Evolutionary conservation across 2,113 vertebrate genomes (phyloP).

Genomic region (Pteronura brasiliensis): DNA sequence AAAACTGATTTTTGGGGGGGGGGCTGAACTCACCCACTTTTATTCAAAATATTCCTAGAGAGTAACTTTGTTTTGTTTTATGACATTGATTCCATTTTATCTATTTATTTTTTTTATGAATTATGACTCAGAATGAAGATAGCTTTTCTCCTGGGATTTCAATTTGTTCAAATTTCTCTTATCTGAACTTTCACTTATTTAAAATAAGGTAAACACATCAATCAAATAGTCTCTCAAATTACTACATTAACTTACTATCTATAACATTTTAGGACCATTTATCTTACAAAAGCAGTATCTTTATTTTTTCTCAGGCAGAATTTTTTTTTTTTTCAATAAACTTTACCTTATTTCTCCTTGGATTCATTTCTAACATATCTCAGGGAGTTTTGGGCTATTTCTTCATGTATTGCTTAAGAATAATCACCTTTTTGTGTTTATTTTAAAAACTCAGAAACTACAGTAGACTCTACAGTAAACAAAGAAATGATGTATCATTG

Average conservation of each 20-base stretch:
- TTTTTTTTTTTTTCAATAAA: not conserved
- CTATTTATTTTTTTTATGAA: not conserved
- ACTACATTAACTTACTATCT: not conserved
- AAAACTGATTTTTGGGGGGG: conserved; percentile 55
- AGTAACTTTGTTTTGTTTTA: conserved; percentile 40
- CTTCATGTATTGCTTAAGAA: not conserved
- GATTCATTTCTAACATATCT: not conserved
- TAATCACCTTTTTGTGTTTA: not conserved
- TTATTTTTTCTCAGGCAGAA: not conserved
- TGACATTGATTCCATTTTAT: conserved; percentile 29
- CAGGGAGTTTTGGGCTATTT: not conserved
- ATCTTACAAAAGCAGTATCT: not conserved
- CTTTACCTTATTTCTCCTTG: not conserved
- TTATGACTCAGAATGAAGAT: conserved; percentile 6
- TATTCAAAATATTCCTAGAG: conserved; percentile 25
- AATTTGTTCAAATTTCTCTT: conserved; percentile 7
- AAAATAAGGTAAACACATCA: not conserved
- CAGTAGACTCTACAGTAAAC: not conserved
- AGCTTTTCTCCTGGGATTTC: not conserved
- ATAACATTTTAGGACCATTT: not conserved
- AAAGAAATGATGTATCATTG: not conserved
- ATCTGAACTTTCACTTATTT: not conserved
- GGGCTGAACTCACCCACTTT: conserved; percentile 32
- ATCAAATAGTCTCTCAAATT: not conserved
- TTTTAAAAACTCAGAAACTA: not conserved